Evolutionary conservation across 1,140 invertebrate species (phyloP).

Genomic region (Plodia interpunctella): DNA sequence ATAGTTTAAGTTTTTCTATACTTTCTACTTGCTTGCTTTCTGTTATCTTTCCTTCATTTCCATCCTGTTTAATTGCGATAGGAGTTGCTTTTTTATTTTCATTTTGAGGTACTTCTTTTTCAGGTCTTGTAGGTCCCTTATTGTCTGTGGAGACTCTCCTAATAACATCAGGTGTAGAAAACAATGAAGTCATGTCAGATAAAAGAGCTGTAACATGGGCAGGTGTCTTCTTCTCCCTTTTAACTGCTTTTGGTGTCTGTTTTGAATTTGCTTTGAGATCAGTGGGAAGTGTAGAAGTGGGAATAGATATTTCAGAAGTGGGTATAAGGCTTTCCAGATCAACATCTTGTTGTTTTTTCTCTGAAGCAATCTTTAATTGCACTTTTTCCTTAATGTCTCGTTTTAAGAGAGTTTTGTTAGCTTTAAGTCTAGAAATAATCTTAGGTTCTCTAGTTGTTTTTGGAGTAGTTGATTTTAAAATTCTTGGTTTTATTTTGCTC

Average conservation of each 20-base stretch:
- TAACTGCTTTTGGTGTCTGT: constrained; percentile 66
- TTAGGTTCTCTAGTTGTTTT: constrained; percentile 48
- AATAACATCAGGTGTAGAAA: constrained; percentile 88
- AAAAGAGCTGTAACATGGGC: constrained; percentile 79
- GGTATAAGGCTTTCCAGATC: constrained; percentile 36
- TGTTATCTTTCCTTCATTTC: constrained; percentile 32
- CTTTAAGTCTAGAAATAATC: constrained; percentile 43
- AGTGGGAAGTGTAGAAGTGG: constrained; percentile 27
- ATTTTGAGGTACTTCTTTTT: constrained; percentile 34
- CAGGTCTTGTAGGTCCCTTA: constrained; percentile 54
- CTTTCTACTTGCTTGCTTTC: constrained; percentile 36
- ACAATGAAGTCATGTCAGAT: constrained; percentile 82
- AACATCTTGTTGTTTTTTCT: constrained; percentile 39
- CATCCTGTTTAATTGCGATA: constrained; percentile 39
- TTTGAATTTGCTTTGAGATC: constrained; percentile 53
- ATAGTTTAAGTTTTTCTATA: constrained; percentile 44
- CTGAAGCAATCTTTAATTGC: constrained; percentile 35
- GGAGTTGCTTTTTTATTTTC: constrained; percentile 53
- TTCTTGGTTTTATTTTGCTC: constrained; percentile 57
- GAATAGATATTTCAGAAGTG: constrained; percentile 29
- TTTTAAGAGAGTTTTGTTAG: constrained; percentile 47
- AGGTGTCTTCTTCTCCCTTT: constrained; percentile 84
- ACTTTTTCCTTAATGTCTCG: constrained; percentile 62
- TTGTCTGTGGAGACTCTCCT: constrained; percentile 79
- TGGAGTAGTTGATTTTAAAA: constrained; percentile 43